Base-by-base conservation (phyloP, 37 sponge, comb jelly and placozoan genomes). In the Halisarca cf. caerulea region DNA sequence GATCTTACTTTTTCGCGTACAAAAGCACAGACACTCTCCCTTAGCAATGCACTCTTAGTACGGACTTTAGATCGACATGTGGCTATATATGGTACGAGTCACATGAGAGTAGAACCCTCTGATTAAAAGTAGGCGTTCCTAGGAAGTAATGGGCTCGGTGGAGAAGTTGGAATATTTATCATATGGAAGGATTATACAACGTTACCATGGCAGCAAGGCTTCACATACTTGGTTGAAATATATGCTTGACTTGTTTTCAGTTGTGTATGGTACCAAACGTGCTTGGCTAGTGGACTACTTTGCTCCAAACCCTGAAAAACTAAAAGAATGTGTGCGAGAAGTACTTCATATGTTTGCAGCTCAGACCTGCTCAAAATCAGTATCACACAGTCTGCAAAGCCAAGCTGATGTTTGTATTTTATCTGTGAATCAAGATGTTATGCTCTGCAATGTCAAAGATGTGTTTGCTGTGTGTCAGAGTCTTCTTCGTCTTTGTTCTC, bases 201-300 rank as follows among this genome's bases (percentile, higher is more conserved):
- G 30, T 30, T 6, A 62, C 25, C 30, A 74, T 23, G 77, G 77
- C 23, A 40, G 21, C 2, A 41, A 40, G 1, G 41, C 77, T 2
- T 42, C 77, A 2, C 18, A 0, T n/a, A 74, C 38, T 41, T 74
- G 77, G 77, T 41, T 7, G 77, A 42, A 43, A 40, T 44, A 36
- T 74, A 23, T 74, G 17, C 21, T 41, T 6, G 77, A 74, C 77
- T 3, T 41, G 23, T 74, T 43, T 24, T 74, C 44, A n/a, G 77
- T 74, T 35, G 0, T 25, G 1, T 43, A 1, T 15, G 77, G 77
- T 21, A 21, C 18, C n/a, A 74, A 74, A 37, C 30, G 45, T 36
- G 43, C 77, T 15, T 74, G 77, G 77, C 42, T 74, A 2, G 25
- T 74, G 20, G 77, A 74, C 77, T 74, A 74, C 25, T 74, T 74